Evolutionary conservation across 2,888 invertebrate genomes (phyloP), one percentile per base, ranked within the genome.

Genomic region (Theretra japonica): DNA sequence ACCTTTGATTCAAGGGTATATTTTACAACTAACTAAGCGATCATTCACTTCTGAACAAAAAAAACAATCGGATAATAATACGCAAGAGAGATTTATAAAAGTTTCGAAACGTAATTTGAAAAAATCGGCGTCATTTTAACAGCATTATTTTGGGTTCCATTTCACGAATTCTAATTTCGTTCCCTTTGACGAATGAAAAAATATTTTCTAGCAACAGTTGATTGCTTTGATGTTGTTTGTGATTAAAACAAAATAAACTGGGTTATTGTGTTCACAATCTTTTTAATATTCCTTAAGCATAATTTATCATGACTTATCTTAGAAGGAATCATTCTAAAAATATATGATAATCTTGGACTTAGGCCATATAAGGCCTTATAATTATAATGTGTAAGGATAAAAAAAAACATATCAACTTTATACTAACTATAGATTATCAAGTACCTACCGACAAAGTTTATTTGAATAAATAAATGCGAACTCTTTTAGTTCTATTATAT

Each of bases 141-240:
- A 23, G 8, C 58, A 58, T 58, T 58, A 15, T 23, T 58, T 58
- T 58, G 68, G 28, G 41, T 21, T 25, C 33, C 15, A 50, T 75
- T 73, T 76, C 72, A 69, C 65, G 77, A 75, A 77, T 73, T 77
- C 69, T 72, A 77, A 77, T 78, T 78, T 78, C 73, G 73, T 73
- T 70, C 11, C 48, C 19, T 69, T 15, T 50, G 60, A 75, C 65
- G 70, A 72, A 30, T 62, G 28, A 72, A 71, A 60, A 59, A 28
- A 72, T 70, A 41, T 60, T 73, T 71, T n/a, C 41, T 58, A 59
- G 48, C 25, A 68, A 15, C 30, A 68, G 30, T 50, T 68, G 58
- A 72, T 50, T 68, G 62, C 72, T 72, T 72, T 72, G 72, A 69
- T 72, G 72, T 72, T 71, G 19, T 71, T 48, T 72, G 50, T n/a